Evolutionary conservation across 2,888 invertebrate genomes (phyloP), one percentile per base, ranked within the genome.

Genomic region (Pseudanteris insignis): DNA sequence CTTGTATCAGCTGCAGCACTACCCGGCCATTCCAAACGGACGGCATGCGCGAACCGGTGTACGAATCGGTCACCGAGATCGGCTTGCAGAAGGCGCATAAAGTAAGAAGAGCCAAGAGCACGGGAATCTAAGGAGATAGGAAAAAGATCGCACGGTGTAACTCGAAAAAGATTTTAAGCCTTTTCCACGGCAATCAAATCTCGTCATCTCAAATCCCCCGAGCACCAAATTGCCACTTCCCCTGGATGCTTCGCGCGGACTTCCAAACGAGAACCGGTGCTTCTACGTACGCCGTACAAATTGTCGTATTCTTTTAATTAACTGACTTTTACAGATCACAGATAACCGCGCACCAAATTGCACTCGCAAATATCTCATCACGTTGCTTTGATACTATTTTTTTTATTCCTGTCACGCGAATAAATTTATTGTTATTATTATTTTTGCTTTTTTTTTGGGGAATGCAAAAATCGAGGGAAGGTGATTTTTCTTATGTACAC

Each of bases 1-100:
- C 73, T 75, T 73, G 73, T 72, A 72, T 71, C 73, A 70, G 71
- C 71, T 69, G 73, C 73, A 57, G 67, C 70, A 70, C 67, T 69
- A 69, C 70, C 43, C 69, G 63, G 67, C 67, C 70, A 72, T 71
- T 72, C 69, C 70, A 70, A 70, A 67, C 46, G 67, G 68, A 68
- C 67, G 69, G 70, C 68, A 71, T 70, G 69, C 67, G 68, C 70
- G 66, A 65, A 61, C 54, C 59, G 32, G 60, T 66, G 68, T 69
- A 68, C 53, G 71, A 67, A 69, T 70, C 69, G 69, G 68, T 70
- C 69, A 69, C 71, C 71, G 66, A 70, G 69, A 71, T 69, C 71
- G 68, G 68, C 67, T 64, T 59, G 67, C 44, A 13, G 14, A 36
- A 48, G 34, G 36, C 30, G 30, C 28, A 28, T 13, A 33, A 26